Evolutionary conservation across 2,888 invertebrate genomes (phyloP), one percentile per base, ranked within the genome.

Genomic region (Lasioglossum oenotherae): DNA sequence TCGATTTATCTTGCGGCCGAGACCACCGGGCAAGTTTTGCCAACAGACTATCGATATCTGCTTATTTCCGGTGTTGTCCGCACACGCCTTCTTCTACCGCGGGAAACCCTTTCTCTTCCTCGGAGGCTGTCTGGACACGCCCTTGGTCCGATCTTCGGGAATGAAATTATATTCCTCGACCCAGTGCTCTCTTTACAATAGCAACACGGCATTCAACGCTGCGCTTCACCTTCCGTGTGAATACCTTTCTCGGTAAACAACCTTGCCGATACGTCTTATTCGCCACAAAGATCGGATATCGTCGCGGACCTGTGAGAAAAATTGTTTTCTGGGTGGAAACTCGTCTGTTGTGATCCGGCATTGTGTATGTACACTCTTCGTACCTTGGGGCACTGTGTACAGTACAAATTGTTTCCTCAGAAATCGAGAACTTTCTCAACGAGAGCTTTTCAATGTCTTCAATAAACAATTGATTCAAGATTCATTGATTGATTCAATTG

Each of bases 1-100:
- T 88, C 92, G 82, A 95, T 94, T 93, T 90, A 93, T 94, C 94
- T 92, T 91, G 77, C 69, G 57, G 53, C 31, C 49, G 53, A 41
- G 94, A 93, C 94, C 94, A 94, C 94, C 94, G 87, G 89, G 89
- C 80, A 90, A 93, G 94, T 93, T 93, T 92, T 93, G 91, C 91
- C 92, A 93, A 94, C 92, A 93, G 90, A 87, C 90, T 87, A 91
- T 90, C 81, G 80, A 87, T 87, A 92, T 92, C 93, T 92, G 93
- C 92, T 91, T 93, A 92, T 88, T 93, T 93, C 93, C 93, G 93
- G 93, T 83, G 92, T 82, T 85, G 53, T 78, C 78, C 78, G 79
- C 85, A 85, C 90, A 90, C 91, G 91, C 91, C 91, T 90, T 86
- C 83, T 79, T 85, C 80, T 82, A 85, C 78, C 82, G 72, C 80